Conservation (phyloP, 2,888 invertebrate species). For the Drosophila putrida region DNA sequence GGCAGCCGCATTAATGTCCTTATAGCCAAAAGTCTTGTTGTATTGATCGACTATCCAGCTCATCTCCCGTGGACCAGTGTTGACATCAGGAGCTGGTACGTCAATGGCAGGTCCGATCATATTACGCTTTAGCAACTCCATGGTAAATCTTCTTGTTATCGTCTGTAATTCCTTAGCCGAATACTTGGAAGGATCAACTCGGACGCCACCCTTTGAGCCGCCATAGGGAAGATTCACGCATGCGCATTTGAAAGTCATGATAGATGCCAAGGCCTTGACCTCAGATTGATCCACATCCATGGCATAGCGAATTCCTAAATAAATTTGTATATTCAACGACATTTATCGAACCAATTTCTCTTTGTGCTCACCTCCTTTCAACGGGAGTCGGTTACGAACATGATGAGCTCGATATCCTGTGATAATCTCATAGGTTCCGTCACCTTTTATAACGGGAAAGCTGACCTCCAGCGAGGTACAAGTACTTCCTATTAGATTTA, state of each 20-base stretch:
- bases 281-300: conserved; percentile 96
- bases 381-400: conserved; percentile 78
- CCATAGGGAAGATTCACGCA: conserved; percentile 99
- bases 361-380: conserved; percentile 82
- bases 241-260: conserved; percentile 99
- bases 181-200: conserved; percentile 96
- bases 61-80: conserved; percentile 98
- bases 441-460: conserved; percentile 76
- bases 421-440: conserved; percentile 82
- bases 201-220: conserved; percentile 98
- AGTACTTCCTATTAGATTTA: conserved; percentile 76
- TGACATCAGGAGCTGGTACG: conserved; percentile 99
- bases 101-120: conserved; percentile 96
- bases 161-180: conserved; percentile 97
- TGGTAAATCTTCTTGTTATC: conserved; percentile 97
- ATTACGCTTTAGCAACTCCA: conserved; percentile 96
- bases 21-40: conserved; percentile 96
- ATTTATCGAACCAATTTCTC: conserved; percentile 6
- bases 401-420: conserved; percentile 84
- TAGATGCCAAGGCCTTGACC: conserved; percentile 97
- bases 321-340: background rate
- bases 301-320: conserved; percentile 95
- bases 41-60: conserved; percentile 99
- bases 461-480: conserved; percentile 75
- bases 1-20: conserved; percentile 97